Percentiles rank a stretch among this genome's conserved stretches.
Conservation (phyloP, 2,113 vertebrate species). For the Australoheros scitulus region DNA sequence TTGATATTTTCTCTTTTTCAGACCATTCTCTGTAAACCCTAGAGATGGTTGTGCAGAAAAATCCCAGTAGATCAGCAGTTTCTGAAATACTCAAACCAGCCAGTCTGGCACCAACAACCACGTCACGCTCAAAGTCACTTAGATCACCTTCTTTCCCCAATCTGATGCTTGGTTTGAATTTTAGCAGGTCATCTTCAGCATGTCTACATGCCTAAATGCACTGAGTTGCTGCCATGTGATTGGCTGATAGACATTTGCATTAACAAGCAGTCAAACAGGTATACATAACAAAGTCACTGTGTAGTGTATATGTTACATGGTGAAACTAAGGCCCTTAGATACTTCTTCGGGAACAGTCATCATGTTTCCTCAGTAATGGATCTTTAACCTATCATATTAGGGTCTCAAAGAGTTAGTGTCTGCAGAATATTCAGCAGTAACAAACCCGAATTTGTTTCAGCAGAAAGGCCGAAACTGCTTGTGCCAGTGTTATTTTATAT, state of each 20-base stretch:
- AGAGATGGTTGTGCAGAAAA: neutral
- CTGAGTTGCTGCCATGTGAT: neutral
- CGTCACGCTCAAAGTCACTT: neutral
- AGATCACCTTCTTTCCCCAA: neutral
- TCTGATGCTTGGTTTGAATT: too few species aligned
- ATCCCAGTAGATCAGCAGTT: neutral
- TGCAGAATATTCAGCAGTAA: neutral
- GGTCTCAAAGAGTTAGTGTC: neutral
- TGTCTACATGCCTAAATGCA: neutral
- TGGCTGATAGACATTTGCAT: neutral
- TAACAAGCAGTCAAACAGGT: neutral
- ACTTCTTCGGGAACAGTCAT: neutral
- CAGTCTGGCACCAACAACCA: neutral
- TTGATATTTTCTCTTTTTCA: neutral
- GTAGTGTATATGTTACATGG: neutral
- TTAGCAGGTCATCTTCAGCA: neutral
- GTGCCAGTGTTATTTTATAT: neutral
- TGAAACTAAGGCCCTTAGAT: neutral
- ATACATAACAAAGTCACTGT: too few species aligned
- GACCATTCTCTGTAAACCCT: neutral
- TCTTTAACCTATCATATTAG: constrained; percentile 3
- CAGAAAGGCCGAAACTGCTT: neutral
- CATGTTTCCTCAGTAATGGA: neutral
- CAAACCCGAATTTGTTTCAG: neutral
- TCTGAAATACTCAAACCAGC: neutral